These are phyloP conservation scores for Eupithecia vulgata DNA, from an alignment of 2,888 invertebrate species.

Conservation along the genomic window DNA sequence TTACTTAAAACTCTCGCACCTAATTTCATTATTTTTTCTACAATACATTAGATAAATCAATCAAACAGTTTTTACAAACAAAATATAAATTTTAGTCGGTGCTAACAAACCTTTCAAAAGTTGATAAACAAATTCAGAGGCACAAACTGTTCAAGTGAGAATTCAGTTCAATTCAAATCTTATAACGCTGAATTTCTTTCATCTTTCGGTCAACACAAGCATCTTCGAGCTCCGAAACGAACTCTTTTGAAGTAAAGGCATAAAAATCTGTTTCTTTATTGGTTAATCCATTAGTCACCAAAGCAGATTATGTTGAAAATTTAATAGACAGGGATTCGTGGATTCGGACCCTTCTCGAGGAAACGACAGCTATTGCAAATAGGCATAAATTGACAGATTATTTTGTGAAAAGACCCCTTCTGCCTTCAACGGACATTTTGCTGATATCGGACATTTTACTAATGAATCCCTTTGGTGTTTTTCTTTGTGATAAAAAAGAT, in stretches of 20 bases:
- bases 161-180: neutral
- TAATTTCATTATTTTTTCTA: too few relatives aligned
- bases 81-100: neutral
- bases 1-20: too few relatives aligned
- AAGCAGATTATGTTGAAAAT: slow-evolving; percentile 57
- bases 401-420: slow-evolving; percentile 16
- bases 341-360: slow-evolving; percentile 38
- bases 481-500: neutral
- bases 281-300: slow-evolving; percentile 62
- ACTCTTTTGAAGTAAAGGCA: slow-evolving; percentile 52
- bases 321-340: slow-evolving; percentile 47
- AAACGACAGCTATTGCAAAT: slow-evolving; percentile 39
- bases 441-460: slow-evolving; percentile 17
- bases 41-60: too few relatives aligned
- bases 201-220: slow-evolving; percentile 47
- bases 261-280: slow-evolving; percentile 61
- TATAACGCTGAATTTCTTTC: slow-evolving; percentile 35
- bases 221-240: slow-evolving; percentile 47
- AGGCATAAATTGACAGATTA: slow-evolving; percentile 42
- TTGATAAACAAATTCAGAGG: neutral
- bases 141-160: neutral
- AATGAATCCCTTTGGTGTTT: slow-evolving; percentile 13
- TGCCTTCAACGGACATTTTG: slow-evolving; percentile 16
- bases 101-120: neutral
- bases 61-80: too few relatives aligned